phyloP scores from a whole-genome alignment of 2,888 invertebrate genomes.

The Dolichomitus sp. region DNA sequence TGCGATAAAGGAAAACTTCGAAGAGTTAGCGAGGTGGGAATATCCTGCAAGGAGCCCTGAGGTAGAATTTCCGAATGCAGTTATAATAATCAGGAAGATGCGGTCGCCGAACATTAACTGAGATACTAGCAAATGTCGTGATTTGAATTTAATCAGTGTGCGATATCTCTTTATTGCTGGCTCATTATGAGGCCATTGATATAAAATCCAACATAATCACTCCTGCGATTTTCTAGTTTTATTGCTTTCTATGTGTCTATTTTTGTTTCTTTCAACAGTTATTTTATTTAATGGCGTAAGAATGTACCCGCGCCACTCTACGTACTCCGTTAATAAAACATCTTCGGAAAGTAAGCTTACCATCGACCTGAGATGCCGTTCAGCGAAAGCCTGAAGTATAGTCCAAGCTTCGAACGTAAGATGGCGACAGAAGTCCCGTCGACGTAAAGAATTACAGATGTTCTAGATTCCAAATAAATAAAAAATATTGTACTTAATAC shows the following conservation, averaged over 20 bases:
- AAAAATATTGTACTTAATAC: no score
- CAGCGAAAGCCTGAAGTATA: slow-evolving; percentile 19
- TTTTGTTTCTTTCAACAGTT: neutral
- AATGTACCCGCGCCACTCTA: neutral
- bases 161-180: slow-evolving; percentile 48
- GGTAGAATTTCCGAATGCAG: slow-evolving; percentile 66
- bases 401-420: slow-evolving; percentile 39
- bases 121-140: slow-evolving; percentile 58
- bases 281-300: neutral
- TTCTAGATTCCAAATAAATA: neutral
- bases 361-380: slow-evolving; percentile 26
- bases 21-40: slow-evolving; percentile 55
- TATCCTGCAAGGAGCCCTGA: slow-evolving; percentile 40
- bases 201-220: neutral
- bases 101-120: slow-evolving; percentile 40
- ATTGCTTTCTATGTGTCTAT: neutral
- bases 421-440: slow-evolving; percentile 53
- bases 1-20: slow-evolving; percentile 66
- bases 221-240: neutral
- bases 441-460: neutral
- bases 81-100: slow-evolving; percentile 68
- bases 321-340: slow-evolving; percentile 12
- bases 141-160: slow-evolving; percentile 66
- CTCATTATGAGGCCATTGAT: neutral
- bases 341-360: slow-evolving; percentile 35